Evolutionary conservation across 2,113 vertebrate species (phyloP).

Genomic region (Pomatorhinus ruficollis): DNA sequence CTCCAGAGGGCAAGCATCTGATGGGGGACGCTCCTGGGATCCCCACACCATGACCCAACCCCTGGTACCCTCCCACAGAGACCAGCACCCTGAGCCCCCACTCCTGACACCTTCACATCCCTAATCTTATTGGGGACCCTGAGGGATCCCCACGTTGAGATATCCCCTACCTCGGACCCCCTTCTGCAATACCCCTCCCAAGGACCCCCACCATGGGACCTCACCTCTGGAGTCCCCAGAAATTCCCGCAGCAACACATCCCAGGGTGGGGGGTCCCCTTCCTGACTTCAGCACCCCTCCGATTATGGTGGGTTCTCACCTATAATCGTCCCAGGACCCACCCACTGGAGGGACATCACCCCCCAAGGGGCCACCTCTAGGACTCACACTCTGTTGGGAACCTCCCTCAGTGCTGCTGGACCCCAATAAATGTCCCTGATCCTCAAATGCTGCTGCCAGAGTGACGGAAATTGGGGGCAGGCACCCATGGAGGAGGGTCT

Average conservation of each 20-base stretch:
- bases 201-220: too few species aligned
- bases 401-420: background rate
- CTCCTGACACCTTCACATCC: background rate
- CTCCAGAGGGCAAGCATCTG: background rate
- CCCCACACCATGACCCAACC: background rate
- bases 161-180: too few species aligned
- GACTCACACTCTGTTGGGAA: background rate
- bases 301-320: background rate
- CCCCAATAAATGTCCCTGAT: background rate
- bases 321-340: background rate
- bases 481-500: background rate
- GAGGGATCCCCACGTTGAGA: background rate
- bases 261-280: background rate
- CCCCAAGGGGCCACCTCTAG: background rate
- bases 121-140: background rate
- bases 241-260: accelerated
- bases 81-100: too few species aligned
- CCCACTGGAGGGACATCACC: too few species aligned
- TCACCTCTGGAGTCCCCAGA: background rate
- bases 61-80: background rate
- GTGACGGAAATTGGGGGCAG: accelerated
- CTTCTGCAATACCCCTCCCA: background rate
- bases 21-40: accelerated
- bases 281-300: background rate
- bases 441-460: background rate